Evolutionary conservation across 2,888 invertebrate genomes (phyloP).

Genomic region (Mesoligia furuncula): DNA sequence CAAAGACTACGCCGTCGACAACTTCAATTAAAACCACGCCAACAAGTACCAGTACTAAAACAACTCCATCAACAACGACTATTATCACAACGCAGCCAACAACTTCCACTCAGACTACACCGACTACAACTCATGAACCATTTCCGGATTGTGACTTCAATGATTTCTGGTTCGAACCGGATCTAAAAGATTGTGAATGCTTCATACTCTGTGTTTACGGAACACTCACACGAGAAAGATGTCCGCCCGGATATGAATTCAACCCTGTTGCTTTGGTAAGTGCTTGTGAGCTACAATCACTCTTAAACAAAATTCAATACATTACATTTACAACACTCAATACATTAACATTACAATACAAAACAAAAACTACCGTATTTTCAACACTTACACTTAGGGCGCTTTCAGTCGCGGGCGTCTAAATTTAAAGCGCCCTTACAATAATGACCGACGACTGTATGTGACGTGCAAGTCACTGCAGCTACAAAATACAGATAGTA

Average conservation of each 20-base stretch:
- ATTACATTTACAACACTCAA: not conserved
- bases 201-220: conserved; percentile 8
- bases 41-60: not conserved
- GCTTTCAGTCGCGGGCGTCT: too few relatives aligned
- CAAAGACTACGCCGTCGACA: not conserved
- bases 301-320: not conserved
- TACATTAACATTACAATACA: not conserved
- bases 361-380: not conserved
- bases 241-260: conserved; percentile 17
- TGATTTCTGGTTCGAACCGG: not conserved
- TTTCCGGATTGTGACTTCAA: rapidly evolving
- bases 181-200: not conserved
- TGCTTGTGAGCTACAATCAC: not conserved
- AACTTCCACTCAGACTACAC: not conserved
- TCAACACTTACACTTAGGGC: not conserved
- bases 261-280: conserved; percentile 5
- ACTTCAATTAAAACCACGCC: not conserved
- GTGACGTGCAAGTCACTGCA: too few relatives aligned
- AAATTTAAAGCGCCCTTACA: too few relatives aligned
- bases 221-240: rapidly evolving
- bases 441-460: not conserved
- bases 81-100: not conserved
- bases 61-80: not conserved
- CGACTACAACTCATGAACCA: not conserved
- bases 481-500: too few relatives aligned